Conservation (phyloP, 1,140 invertebrate species). For the Danaus plexippus region DNA sequence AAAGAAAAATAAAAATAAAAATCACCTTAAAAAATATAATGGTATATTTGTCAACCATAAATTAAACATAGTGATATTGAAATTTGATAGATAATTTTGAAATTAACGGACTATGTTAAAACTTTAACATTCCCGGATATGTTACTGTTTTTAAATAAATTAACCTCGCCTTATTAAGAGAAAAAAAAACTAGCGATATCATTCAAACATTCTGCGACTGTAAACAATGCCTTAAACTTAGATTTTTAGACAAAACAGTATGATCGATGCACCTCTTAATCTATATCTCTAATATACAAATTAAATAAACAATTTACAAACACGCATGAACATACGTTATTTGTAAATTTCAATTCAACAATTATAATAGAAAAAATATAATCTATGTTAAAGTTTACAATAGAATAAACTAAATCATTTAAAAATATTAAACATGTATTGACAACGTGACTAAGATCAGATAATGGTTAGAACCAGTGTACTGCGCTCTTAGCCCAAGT, state of each 20-base stretch:
- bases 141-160: constrained; percentile 36
- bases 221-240: constrained; percentile 29
- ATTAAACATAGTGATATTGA: constrained; percentile 65
- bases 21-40: constrained; percentile 54
- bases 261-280: constrained; percentile 56
- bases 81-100: constrained; percentile 51
- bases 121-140: constrained; percentile 52
- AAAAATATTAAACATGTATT: constrained; percentile 54
- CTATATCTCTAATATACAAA: constrained; percentile 65
- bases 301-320: constrained; percentile 36
- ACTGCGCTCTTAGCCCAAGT: no score
- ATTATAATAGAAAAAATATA: constrained; percentile 61
- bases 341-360: constrained; percentile 38
- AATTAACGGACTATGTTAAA: constrained; percentile 49
- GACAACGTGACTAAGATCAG: constrained; percentile 43
- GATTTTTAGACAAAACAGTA: constrained; percentile 29
- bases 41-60: constrained; percentile 70
- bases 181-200: constrained; percentile 18
- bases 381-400: constrained; percentile 58
- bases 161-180: constrained; percentile 18
- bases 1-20: constrained; percentile 26
- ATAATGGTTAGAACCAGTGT: constrained; percentile 42
- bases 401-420: constrained; percentile 58
- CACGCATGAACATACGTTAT: constrained; percentile 15
- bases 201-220: constrained; percentile 31